These are phyloP conservation scores for Cancer borealis DNA, from an alignment of 2,888 invertebrate species.

Conservation along the genomic window DNA sequence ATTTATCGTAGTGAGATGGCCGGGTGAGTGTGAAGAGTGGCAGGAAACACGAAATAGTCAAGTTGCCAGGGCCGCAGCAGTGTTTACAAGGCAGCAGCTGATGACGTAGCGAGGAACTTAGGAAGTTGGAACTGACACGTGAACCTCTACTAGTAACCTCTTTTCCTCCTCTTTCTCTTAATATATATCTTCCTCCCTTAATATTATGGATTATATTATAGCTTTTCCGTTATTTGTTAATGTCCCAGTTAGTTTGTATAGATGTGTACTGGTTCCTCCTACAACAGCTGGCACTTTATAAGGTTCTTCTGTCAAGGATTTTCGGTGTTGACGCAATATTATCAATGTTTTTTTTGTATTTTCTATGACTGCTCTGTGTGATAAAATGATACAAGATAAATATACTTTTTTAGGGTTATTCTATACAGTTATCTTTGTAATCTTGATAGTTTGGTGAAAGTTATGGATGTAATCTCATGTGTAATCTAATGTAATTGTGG, in stretches of 20 bases:
- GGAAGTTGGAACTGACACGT: not conserved
- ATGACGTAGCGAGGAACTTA: not conserved
- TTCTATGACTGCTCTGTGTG: too few relatives aligned
- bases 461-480: too few relatives aligned
- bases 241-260: too few relatives aligned
- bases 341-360: not conserved
- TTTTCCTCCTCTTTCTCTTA: not conserved
- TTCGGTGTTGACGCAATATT: not conserved
- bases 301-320: too few relatives aligned
- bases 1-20: not conserved
- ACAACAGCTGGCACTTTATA: too few relatives aligned
- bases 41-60: not conserved
- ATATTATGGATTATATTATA: not conserved
- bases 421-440: too few relatives aligned
- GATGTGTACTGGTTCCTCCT: too few relatives aligned
- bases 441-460: too few relatives aligned
- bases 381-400: too few relatives aligned
- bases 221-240: not conserved
- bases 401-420: too few relatives aligned
- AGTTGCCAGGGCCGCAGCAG: not conserved
- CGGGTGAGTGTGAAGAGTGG: not conserved
- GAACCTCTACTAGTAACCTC: not conserved
- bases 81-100: not conserved
- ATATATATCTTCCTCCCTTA: not conserved
- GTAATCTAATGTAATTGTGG: too few relatives aligned